A percentile compares a stretch with the other conserved stretches of the same genome.
These are phyloP conservation scores for Orthonevra nobilis DNA, from an alignment of 2,888 invertebrate species.

Conservation along the genomic window DNA sequence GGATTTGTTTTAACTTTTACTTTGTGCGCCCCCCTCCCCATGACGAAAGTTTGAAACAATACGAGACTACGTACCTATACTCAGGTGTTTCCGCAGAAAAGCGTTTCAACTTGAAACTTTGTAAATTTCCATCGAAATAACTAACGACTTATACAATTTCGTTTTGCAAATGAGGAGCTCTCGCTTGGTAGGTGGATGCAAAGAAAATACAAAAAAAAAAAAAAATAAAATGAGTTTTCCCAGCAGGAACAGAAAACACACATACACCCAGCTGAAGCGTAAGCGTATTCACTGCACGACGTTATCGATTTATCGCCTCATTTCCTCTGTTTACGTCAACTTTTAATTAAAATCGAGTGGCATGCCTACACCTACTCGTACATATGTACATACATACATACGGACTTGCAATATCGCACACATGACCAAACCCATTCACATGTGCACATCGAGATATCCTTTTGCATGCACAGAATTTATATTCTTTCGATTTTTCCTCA, in stretches of 20 bases:
- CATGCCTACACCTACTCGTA: neutral
- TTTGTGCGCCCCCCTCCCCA: constrained; percentile 13
- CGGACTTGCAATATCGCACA: neutral
- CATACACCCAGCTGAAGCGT: constrained; percentile 26
- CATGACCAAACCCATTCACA: neutral
- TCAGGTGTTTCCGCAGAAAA: constrained; percentile 49
- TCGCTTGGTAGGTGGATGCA: constrained; percentile 4
- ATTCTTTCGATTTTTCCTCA: constrained; percentile 67
- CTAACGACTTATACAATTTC: constrained; percentile 45
- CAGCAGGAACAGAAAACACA: constrained; percentile 31
- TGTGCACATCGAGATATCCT: constrained; percentile 26
- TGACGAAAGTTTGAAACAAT: constrained; percentile 19
- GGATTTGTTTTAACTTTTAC: constrained; percentile 10
- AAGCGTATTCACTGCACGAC: constrained; percentile 58
- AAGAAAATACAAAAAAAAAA: constrained; percentile 5
- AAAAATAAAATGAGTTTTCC: neutral
- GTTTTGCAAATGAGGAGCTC: constrained; percentile 24
- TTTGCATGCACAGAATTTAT: constrained; percentile 65
- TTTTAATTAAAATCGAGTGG: constrained; percentile 70
- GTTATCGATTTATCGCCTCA: constrained; percentile 70
- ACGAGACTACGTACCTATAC: constrained; percentile 1
- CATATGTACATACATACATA: neutral
- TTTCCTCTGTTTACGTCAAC: constrained; percentile 71
- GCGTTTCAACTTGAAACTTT: constrained; percentile 64
- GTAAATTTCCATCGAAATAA: constrained; percentile 66